Percentiles rank a stretch among this genome's conserved stretches.
These are phyloP conservation scores for Chiroxiphia lanceolata DNA, from an alignment of 2,797 vertebrate species.

Conservation along the genomic window DNA sequence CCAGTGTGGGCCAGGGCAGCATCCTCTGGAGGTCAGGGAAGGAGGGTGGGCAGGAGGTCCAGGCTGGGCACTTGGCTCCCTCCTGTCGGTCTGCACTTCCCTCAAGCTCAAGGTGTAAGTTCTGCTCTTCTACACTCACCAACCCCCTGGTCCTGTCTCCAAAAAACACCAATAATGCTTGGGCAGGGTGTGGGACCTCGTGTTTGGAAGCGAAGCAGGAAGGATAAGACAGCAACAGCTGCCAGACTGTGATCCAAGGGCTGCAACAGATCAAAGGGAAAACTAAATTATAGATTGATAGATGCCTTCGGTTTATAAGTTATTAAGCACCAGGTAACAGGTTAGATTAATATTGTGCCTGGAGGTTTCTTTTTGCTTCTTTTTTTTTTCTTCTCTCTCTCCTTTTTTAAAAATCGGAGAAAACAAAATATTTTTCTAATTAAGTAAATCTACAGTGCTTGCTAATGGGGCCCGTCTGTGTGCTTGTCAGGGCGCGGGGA, in stretches of 20 bases:
- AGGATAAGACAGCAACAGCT: not conserved
- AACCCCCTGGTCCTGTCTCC: not conserved
- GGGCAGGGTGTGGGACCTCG: not conserved
- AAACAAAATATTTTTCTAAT: slow-evolving; percentile 87
- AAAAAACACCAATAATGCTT: not conserved
- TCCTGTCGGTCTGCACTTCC: not conserved
- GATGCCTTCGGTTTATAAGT: slow-evolving; percentile 57
- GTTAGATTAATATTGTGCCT: slow-evolving; percentile 81
- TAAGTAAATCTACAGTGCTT: slow-evolving; percentile 82
- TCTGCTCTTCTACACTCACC: not conserved
- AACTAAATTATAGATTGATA: slow-evolving; percentile 53
- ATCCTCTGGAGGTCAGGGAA: not conserved
- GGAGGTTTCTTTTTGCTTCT: slow-evolving; percentile 65
- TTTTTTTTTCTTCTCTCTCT: not conserved
- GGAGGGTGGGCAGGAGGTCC: not conserved
- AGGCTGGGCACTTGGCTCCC: not conserved
- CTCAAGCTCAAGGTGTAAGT: not conserved
- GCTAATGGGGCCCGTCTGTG: slow-evolving; percentile 79
- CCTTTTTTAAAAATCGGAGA: slow-evolving; percentile 70
- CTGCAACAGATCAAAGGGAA: slow-evolving; percentile 39
- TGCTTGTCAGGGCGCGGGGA: slow-evolving; percentile 72
- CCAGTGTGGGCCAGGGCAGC: not conserved
- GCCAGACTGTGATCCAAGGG: not conserved
- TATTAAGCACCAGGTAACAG: slow-evolving; percentile 77
- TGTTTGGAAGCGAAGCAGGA: not conserved